Evolutionary conservation across 2,113 vertebrate species (phyloP), one percentile per base, ranked within the genome.

Genomic region (Pedionomus torquatus): DNA sequence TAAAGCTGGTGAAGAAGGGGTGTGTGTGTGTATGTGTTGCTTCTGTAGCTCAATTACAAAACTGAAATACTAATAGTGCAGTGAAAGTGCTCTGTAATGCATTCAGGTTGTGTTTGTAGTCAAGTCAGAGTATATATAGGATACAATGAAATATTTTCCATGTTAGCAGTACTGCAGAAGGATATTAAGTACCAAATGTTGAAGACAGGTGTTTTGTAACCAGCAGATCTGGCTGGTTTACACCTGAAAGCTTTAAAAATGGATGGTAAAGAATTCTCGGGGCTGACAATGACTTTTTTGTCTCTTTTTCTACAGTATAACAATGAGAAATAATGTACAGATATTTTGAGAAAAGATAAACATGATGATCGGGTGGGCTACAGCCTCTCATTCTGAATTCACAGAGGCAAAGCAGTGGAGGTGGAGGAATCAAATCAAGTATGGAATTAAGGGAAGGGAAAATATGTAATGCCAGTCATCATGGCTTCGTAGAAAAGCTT

Each of bases 291-390:
- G 31, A 28, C 7, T 78, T 61, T 58, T 92, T 76, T 39, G 10
- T 54, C 19, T 91, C 54, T 55, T 71, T 80, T 70, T 68, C 51
- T 81, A 90, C 26, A 48, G 14, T 26, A 69, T 52, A 75, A 90
- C 49, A 57, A 66, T 78, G 39, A 78, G 43, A 92, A 87, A 33
- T 41, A 85, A 54, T 19, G 25, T 24, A 28, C 20, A 85, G 21
- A 52, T 64, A 39, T 68, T 89, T 71, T 93, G n/a, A 87, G 69
- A 33, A 89, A 54, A 81, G 31, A 58, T 58, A 81, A 58, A 49
- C 70, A 3, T 31, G 24, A n/a, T 77, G 41, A 23, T 15, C 0
- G 0, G 8, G 9, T 5, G 1, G 8, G 12, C 54, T 83, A 33
- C 12, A 51, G 7, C 44, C 18, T 86, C 71, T 83, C 58, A 37